Evolutionary conservation across 53 echinoderm and acorn worm genomes (phyloP).

Genomic region (Antedon mediterranea): DNA sequence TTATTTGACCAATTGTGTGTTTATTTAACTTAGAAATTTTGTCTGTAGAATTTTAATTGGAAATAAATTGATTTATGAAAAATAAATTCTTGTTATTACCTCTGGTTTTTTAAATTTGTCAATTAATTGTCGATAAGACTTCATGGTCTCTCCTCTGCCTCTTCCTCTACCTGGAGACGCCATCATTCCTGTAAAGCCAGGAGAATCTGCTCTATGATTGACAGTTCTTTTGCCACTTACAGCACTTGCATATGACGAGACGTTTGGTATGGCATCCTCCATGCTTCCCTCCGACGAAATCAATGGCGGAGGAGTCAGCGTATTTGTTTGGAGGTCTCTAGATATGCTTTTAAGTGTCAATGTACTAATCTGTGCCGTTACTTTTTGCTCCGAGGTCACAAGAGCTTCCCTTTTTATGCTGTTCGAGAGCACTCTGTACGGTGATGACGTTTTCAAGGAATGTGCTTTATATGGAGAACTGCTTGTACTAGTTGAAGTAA

Average conservation of each 20-base stretch:
- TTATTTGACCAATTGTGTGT: no score
- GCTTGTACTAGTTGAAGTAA: not conserved
- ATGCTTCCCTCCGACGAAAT: not conserved
- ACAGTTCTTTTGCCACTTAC: not conserved
- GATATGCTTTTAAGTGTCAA: not conserved
- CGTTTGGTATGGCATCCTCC: not conserved
- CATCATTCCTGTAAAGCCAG: no score
- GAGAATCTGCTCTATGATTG: not conserved
- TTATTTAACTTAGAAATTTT: no score
- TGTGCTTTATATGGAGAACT: not conserved
- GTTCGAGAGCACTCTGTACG: not conserved
- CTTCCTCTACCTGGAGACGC: not conserved
- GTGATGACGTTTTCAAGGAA: not conserved
- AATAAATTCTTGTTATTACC: not conserved
- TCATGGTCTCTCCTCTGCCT: not conserved
- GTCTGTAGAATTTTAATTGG: no score
- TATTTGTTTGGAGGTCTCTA: not conserved
- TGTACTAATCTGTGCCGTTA: not conserved
- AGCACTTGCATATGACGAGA: not conserved
- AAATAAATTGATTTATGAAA: not conserved
- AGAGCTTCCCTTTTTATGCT: not conserved
- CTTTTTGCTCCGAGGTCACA: not conserved
- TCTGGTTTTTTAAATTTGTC: not conserved
- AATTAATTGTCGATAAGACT: not conserved
- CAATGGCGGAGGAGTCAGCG: not conserved